Evolutionary conservation across 2,113 vertebrate genomes (phyloP), one percentile per base, ranked within the genome.

Genomic region (Lampris incognitus): DNA sequence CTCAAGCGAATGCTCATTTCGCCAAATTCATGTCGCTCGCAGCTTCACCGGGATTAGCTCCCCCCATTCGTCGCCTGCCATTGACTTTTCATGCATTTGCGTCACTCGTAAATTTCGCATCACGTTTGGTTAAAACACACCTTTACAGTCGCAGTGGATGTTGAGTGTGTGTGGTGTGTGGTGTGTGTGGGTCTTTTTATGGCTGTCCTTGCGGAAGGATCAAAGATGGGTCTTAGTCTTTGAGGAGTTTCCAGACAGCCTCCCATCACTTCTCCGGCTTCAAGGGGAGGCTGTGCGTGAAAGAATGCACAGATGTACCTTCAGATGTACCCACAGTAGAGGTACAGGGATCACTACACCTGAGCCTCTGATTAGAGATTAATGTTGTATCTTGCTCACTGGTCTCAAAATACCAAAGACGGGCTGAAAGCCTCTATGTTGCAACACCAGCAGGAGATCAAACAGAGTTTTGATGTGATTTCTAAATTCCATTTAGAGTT

Each of bases 221-320:
- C 87, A 91, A 91, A 92, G 88, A 70, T 11, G 64, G 24, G 50
- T n/a, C 4, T 72, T 24, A 79, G 81, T 70, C 85, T 92, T 91
- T 91, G 88, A 91, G 85, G 76, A 50, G 78, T 75, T 86, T 91
- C 86, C 90, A 87, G 79, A 78, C 72, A 72, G 78, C 75, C 81
- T 82, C 71, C 81, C 60, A 66, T 84, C 74, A 68, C 74, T 63
- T 69, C 44, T 78, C 59, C 1, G 52, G 69, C 60, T 81, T 38
- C 74, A 67, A 76, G 55, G n/a, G 38, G 66, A 51, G 54, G 46
- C 62, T 42, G 63, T 5, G 74, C 75, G 71, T 8, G 71, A 66
- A 87, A 88, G 90, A 91, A 91, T 89, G 90, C 82, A 78, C 84
- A 91, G 86, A 91, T 91, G 84, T 79, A 82, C 85, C 80, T 63